Evolutionary conservation across 2,797 vertebrate species (phyloP).

Genomic region (Australoheros facetus): DNA sequence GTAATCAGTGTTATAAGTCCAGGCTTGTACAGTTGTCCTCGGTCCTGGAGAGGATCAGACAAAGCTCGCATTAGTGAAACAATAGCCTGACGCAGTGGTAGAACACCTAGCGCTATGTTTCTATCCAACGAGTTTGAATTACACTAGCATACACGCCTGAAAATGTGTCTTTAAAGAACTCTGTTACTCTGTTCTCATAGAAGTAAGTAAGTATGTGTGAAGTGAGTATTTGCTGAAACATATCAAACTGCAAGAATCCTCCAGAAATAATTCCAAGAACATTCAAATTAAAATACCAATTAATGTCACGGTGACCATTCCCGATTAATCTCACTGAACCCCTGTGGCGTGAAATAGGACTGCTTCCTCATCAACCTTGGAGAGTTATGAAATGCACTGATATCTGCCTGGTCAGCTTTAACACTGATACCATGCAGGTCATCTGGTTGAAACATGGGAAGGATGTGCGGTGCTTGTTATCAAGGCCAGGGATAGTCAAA

Average conservation of each 20-base stretch:
- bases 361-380: constrained; percentile 7
- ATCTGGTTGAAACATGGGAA: constrained; percentile 13
- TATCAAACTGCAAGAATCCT: background rate
- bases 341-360: background rate
- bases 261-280: background rate
- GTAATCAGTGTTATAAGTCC: constrained; percentile 63
- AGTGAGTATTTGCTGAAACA: background rate
- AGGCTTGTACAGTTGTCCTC: constrained; percentile 28
- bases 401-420: constrained; percentile 7
- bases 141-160: background rate
- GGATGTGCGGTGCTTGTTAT: constrained; percentile 8
- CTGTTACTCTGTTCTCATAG: background rate
- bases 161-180: background rate
- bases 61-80: constrained; percentile 51
- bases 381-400: constrained; percentile 2
- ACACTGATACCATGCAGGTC: constrained; percentile 6
- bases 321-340: constrained; percentile 1
- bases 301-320: background rate
- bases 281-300: constrained; percentile 8
- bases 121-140: background rate
- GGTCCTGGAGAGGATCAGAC: constrained; percentile 26
- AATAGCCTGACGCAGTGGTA: constrained; percentile 3
- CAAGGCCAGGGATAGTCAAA: constrained; percentile 15
- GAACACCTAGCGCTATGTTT: background rate
- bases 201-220: background rate